phyloP scores from a whole-genome alignment of 2,113 vertebrate species.

The Bothrops jararaca region DNA sequence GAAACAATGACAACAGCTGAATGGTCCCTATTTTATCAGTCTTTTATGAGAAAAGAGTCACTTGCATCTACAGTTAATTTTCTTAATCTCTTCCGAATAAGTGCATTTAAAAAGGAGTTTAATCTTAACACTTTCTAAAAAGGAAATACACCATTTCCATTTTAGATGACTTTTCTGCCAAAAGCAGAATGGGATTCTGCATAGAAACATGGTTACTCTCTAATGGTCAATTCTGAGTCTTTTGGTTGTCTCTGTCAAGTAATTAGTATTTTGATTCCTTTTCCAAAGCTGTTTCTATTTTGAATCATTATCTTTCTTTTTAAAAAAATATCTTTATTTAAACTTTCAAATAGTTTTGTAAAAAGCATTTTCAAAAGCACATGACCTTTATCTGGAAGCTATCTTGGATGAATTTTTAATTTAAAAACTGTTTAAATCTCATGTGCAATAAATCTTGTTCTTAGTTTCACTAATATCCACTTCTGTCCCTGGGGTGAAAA shows the following conservation, averaged over 20 bases:
- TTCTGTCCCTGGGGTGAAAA: conserved; percentile 34
- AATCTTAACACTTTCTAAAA: neutral
- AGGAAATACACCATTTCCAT: neutral
- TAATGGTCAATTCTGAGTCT: neutral
- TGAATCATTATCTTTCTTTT: neutral
- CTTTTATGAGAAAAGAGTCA: conserved; percentile 64
- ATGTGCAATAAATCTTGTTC: conserved; percentile 46
- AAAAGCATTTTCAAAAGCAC: conserved; percentile 34
- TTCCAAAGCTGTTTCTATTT: neutral
- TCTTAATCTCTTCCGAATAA: neutral
- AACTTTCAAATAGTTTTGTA: neutral
- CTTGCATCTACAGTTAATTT: conserved; percentile 55
- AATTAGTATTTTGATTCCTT: neutral
- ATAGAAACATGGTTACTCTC: neutral
- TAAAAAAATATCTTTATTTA: neutral
- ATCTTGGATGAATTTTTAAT: conserved; percentile 35
- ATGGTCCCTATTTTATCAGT: conserved; percentile 63
- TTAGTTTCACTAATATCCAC: conserved; percentile 47
- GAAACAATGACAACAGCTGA: conserved; percentile 56
- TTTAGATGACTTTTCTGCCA: neutral
- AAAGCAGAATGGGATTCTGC: neutral
- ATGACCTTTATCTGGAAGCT: conserved; percentile 21
- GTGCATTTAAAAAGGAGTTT: neutral
- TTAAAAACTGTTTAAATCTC: conserved; percentile 27
- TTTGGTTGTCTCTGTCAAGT: neutral